A percentile compares a stretch with the other conserved stretches of the same genome.
These are phyloP conservation scores for Turnix velox DNA, from an alignment of 2,113 vertebrate species.

Conservation along the genomic window DNA sequence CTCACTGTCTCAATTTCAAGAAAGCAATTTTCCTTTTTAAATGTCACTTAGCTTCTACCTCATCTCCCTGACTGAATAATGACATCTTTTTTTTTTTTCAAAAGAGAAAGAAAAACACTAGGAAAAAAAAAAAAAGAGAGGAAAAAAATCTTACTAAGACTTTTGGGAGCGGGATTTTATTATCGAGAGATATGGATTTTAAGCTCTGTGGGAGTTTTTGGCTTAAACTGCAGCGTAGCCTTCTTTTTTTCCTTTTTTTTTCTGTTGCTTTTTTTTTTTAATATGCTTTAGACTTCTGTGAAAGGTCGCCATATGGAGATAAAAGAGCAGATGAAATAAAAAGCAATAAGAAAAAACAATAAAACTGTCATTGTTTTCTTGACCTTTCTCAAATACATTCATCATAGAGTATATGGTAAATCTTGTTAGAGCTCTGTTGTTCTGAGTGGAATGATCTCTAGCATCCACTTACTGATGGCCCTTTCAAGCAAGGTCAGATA, in stretches of 20 bases:
- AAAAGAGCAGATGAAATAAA: conserved; percentile 75
- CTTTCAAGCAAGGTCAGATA: conserved; percentile 38
- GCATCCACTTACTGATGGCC: conserved; percentile 42
- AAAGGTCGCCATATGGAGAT: conserved; percentile 76
- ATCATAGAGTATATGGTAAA: conserved; percentile 51
- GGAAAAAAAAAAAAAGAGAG: fast-evolving
- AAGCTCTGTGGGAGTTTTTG: conserved; percentile 22
- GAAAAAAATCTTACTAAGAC: conserved; percentile 34
- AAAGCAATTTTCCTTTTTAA: neutral
- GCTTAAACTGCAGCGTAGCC: conserved; percentile 53
- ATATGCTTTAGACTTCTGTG: conserved; percentile 65
- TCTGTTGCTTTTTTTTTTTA: conserved; percentile 56
- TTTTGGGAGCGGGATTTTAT: conserved; percentile 66
- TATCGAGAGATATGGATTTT: conserved; percentile 45
- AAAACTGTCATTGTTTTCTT: conserved; percentile 66
- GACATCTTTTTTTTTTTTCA: neutral
- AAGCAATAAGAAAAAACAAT: conserved; percentile 70
- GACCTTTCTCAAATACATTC: conserved; percentile 74
- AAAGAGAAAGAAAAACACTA: neutral
- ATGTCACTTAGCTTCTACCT: neutral
- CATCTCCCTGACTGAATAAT: conserved; percentile 46
- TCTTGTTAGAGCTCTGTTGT: conserved; percentile 52
- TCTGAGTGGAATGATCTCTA: conserved; percentile 49
- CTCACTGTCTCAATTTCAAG: neutral
- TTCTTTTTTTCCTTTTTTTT: neutral